Conservation (phyloP, 2,797 vertebrate genomes). For the Myotis daubentonii region DNA sequence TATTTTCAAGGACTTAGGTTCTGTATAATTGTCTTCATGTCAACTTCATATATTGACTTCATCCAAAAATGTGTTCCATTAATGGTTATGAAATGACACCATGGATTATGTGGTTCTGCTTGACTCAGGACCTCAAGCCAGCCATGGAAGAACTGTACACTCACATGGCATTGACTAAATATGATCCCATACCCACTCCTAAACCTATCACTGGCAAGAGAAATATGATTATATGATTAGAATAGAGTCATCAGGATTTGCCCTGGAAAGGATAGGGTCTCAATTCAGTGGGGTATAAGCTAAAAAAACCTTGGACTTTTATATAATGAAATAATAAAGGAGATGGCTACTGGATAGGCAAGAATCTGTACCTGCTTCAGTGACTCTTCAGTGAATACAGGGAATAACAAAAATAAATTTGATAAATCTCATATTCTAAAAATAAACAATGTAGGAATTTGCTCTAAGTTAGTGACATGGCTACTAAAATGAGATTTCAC, state of each 20-base stretch:
- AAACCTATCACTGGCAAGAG: background rate
- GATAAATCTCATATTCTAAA: background rate
- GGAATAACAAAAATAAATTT: background rate
- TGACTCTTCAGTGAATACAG: background rate
- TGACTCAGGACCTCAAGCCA: background rate
- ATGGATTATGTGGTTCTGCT: background rate
- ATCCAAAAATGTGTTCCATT: background rate
- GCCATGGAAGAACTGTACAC: background rate
- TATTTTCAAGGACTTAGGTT: background rate
- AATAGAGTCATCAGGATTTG: background rate
- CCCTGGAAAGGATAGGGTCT: background rate
- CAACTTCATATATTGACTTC: background rate
- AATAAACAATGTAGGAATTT: background rate
- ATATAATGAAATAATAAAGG: background rate
- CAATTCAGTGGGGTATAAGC: rapidly evolving
- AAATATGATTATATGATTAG: background rate
- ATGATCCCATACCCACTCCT: background rate
- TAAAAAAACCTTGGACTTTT: background rate
- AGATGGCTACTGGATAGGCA: background rate
- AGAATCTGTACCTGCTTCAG: background rate
- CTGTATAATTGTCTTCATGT: background rate
- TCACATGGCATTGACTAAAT: background rate
- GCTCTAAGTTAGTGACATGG: background rate
- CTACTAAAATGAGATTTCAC: background rate
- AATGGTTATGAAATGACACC: background rate